These are phyloP conservation scores for Cygnus atratus DNA, from an alignment of 2,113 vertebrate species.

Conservation along the genomic window DNA sequence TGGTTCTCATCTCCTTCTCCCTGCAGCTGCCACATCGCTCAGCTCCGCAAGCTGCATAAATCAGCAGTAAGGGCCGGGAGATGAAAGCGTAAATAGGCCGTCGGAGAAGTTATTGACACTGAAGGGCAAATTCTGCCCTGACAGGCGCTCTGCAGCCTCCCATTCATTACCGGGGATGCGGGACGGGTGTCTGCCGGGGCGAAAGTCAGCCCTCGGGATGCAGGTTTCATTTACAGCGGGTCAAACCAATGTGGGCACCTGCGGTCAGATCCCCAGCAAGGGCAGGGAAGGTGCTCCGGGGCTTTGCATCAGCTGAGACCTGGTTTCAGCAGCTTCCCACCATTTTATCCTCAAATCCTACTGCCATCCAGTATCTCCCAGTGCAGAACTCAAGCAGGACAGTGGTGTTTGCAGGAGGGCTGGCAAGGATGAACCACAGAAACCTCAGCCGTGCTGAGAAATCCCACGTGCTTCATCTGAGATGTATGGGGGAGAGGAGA, in stretches of 20 bases:
- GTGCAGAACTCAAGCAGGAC: neutral
- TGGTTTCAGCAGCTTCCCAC: neutral
- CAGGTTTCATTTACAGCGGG: neutral
- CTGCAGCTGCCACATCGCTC: neutral
- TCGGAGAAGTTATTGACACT: neutral
- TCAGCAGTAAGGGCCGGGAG: neutral
- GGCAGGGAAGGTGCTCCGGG: neutral
- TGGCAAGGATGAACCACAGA: accelerated
- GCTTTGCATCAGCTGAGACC: neutral
- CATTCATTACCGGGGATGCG: neutral
- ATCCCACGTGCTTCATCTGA: neutral
- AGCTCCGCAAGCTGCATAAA: neutral
- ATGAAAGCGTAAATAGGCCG: neutral
- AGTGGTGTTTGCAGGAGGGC: neutral
- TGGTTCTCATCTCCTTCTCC: neutral
- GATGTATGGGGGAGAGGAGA: neutral
- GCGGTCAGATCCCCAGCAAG: accelerated
- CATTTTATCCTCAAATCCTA: neutral
- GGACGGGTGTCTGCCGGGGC: neutral
- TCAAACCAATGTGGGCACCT: accelerated
- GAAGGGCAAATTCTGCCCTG: neutral
- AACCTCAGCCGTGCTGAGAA: neutral
- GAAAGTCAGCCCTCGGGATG: accelerated
- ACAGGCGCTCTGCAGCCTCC: neutral
- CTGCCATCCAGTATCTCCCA: neutral